phyloP scores from a whole-genome alignment of 2,797 vertebrate species.

The Cuculus canorus region DNA sequence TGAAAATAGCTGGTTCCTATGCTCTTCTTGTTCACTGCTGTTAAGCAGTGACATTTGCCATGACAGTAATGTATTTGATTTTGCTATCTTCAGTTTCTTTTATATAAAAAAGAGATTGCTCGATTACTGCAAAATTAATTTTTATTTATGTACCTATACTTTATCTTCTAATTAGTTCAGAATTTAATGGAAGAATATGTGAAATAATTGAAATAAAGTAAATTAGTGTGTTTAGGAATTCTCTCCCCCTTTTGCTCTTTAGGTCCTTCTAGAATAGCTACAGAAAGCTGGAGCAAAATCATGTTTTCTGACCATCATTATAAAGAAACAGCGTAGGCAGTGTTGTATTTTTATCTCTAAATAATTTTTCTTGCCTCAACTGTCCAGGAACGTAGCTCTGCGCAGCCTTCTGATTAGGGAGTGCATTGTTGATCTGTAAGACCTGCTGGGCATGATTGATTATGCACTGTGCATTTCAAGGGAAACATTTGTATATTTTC shows the following conservation, averaged over 20 bases:
- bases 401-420: background rate
- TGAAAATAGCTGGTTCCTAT: background rate
- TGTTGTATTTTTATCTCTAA: background rate
- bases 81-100: background rate
- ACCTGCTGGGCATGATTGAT: background rate
- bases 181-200: background rate
- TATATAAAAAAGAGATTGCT: background rate
- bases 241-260: background rate
- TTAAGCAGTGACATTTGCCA: background rate
- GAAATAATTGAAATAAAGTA: background rate
- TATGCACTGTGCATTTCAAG: background rate
- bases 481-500: background rate
- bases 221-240: background rate
- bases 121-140: background rate
- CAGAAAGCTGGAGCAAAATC: background rate
- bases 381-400: background rate
- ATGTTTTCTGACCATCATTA: background rate
- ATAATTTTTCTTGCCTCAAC: background rate
- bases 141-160: background rate
- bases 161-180: background rate
- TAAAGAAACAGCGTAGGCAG: background rate
- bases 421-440: background rate
- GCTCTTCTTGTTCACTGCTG: background rate
- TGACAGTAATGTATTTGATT: background rate
- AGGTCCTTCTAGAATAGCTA: background rate